Base-by-base conservation (phyloP, 2,113 vertebrate species). In the Seriola aureovittata region DNA sequence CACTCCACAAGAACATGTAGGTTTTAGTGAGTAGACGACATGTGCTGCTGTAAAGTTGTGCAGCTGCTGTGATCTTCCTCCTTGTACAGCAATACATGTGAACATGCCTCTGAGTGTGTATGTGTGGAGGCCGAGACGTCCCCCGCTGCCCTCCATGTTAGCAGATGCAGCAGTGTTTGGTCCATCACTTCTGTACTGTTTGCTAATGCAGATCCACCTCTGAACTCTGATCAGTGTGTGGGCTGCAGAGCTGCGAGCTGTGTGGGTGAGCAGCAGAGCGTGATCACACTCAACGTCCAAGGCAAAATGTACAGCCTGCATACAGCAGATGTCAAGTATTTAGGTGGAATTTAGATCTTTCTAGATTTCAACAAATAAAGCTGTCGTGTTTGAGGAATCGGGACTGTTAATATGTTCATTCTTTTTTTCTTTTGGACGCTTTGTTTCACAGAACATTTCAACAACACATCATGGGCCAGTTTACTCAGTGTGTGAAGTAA, bases 201-300 rank as follows among this genome's bases (percentile, higher is more conserved):
- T 81, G 77, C 64, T 78, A 38, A 78, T 66, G 81, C 85, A 73
- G 71, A 46, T 67, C 9, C 55, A 84, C 78, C 86, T 86, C 75
- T 90, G 86, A 86, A 4, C 89, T 68, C 7, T 13, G 83, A 46
- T 73, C 60, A 2, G 72, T 17, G 74, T 69, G 85, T 87, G 38
- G 81, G 80, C 83, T 66, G 80, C 69, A 38, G 70, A 42, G 60
- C 77, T 78, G 85, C 17, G 46, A 46, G 54, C 60, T 80, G 80
- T 54, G 88, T 87, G 88, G 85, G 88, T 63, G 58, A 52, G 66
- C 76, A 52, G 66, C 76, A 36, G 21, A 21, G 64, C 48, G 29
- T 4, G 71, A 76, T 63, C 63, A 8, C 63, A 46, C 78, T 79
- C 67, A 0, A 23, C 55, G 44, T 40, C 21, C 23, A n/a, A 29